A percentile compares a stretch with the other conserved stretches of the same genome.
Conservation (phyloP, 2,888 invertebrate genomes). For the Trichopoda pennipes region DNA sequence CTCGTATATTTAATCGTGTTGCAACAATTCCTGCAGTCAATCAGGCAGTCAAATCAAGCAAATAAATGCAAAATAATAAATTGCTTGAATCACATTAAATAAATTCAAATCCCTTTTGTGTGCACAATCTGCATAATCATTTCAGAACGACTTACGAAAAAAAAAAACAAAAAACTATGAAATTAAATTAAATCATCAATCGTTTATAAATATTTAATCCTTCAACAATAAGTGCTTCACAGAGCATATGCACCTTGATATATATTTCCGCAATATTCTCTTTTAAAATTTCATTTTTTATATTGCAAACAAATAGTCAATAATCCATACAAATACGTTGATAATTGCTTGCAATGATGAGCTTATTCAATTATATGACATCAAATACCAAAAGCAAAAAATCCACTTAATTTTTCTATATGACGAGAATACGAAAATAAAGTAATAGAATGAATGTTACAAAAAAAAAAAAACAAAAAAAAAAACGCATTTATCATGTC, state of each 20-base stretch:
- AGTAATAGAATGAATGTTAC: constrained; percentile 70
- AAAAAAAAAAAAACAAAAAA: constrained; percentile 65
- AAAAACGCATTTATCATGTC: constrained; percentile 79
- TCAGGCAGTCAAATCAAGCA: constrained; percentile 37
- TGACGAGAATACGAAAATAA: constrained; percentile 43
- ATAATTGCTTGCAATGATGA: constrained; percentile 69
- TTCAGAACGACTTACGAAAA: constrained; percentile 49
- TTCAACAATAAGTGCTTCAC: constrained; percentile 22
- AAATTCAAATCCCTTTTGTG: constrained; percentile 24
- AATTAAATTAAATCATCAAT: constrained; percentile 54
- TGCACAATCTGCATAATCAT: constrained; percentile 18
- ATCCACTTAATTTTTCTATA: constrained; percentile 59
- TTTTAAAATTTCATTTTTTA: not conserved
- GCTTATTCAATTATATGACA: constrained; percentile 74
- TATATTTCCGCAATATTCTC: constrained; percentile 7
- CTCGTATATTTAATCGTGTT: not conserved
- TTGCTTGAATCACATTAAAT: constrained; percentile 27
- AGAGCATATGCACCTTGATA: not conserved
- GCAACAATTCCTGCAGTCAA: not conserved
- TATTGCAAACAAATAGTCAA: constrained; percentile 26
- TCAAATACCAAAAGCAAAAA: constrained; percentile 47
- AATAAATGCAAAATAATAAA: constrained; percentile 24
- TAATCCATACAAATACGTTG: constrained; percentile 66
- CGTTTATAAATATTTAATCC: constrained; percentile 20
- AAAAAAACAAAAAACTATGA: constrained; percentile 8